phyloP scores from a whole-genome alignment of 2,113 vertebrate species.

The Microcebus ravelobensis region DNA sequence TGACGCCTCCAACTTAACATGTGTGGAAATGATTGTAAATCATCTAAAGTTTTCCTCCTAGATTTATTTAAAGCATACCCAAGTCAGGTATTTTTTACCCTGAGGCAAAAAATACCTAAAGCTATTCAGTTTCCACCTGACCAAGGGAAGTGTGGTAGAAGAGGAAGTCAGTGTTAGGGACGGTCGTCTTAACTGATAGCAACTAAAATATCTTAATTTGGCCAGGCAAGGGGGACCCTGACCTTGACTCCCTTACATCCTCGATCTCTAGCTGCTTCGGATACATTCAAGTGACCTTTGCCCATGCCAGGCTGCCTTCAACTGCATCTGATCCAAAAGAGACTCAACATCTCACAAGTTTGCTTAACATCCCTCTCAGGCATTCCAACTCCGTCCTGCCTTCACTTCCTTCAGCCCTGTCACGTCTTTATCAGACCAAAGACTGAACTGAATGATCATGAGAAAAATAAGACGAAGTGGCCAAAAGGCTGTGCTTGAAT shows the following conservation, averaged over 20 bases:
- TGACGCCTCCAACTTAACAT: not conserved
- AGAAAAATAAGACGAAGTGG: not conserved
- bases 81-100: not conserved
- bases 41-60: not conserved
- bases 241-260: not conserved
- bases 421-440: slow-evolving; percentile 27
- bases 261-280: not conserved
- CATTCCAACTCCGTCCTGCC: not conserved
- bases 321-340: not conserved
- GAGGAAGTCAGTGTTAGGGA: not conserved
- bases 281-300: not conserved
- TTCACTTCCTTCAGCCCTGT: not conserved
- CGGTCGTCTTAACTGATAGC: not conserved
- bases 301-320: not conserved
- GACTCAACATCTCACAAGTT: not conserved
- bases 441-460: not conserved
- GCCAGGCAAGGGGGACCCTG: not conserved
- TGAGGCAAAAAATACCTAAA: not conserved
- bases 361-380: not conserved
- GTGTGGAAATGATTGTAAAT: not conserved
- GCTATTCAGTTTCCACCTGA: not conserved
- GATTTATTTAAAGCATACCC: not conserved
- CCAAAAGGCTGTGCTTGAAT: not conserved
- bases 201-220: not conserved
- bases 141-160: not conserved